A percentile compares a stretch with the other conserved stretches of the same genome.
These are phyloP conservation scores for Sphaerophoria taeniata DNA, from an alignment of 2,888 invertebrate species.

Conservation along the genomic window DNA sequence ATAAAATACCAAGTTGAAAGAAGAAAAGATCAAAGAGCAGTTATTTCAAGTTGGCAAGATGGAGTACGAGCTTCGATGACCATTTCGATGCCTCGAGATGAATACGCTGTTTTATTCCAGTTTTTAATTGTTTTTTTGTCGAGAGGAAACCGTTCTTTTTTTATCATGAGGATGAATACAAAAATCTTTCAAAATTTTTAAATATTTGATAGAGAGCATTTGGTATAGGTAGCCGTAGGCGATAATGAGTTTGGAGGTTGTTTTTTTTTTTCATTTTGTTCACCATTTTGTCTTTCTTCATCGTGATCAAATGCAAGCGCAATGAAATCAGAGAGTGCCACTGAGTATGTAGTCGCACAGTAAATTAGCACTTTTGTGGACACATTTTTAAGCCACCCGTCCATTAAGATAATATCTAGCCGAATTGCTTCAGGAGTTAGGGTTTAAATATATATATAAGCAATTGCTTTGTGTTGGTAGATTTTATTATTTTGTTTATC, in stretches of 20 bases:
- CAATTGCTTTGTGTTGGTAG: conserved; percentile 44
- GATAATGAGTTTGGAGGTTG: conserved; percentile 52
- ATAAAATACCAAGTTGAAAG: not conserved
- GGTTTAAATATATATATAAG: conserved; percentile 26
- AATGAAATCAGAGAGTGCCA: conserved; percentile 68
- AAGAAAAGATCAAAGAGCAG: conserved; percentile 31
- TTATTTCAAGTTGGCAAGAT: conserved; percentile 36
- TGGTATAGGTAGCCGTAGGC: conserved; percentile 43
- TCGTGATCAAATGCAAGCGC: conserved; percentile 43
- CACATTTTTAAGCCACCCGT: conserved; percentile 51
- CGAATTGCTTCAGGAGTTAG: conserved; percentile 6
- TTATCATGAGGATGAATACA: conserved; percentile 10
- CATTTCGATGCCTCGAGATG: conserved; percentile 52
- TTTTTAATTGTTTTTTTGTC: conserved; percentile 54
- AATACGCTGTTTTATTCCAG: conserved; percentile 21
- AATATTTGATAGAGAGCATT: conserved; percentile 64
- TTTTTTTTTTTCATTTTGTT: conserved; percentile 23
- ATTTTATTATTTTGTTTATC: conserved; percentile 23
- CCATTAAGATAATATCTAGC: conserved; percentile 65
- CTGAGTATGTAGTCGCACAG: conserved; percentile 67
- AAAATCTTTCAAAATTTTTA: conserved; percentile 64
- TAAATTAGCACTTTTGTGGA: conserved; percentile 71
- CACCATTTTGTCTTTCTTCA: conserved; percentile 15
- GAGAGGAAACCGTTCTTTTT: not conserved
- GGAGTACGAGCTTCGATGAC: conserved; percentile 39